Conservation (phyloP, 2,113 vertebrate species). For the Amblyopsis rosae region DNA sequence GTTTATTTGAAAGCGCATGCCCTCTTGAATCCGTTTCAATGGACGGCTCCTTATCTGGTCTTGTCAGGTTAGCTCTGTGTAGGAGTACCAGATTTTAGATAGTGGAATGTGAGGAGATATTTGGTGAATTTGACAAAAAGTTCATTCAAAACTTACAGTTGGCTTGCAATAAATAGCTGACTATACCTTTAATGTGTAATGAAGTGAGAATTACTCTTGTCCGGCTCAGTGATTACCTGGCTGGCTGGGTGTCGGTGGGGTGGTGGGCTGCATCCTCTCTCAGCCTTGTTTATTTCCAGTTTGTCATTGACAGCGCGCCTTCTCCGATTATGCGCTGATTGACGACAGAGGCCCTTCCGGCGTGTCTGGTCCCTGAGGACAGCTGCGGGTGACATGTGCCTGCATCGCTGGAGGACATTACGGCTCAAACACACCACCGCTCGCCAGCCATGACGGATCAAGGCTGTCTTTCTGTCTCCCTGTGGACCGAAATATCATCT, state of each 20-base stretch:
- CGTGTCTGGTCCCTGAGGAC: conserved; percentile 33
- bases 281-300: conserved; percentile 55
- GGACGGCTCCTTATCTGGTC: too few species aligned
- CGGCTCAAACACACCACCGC: conserved; percentile 17
- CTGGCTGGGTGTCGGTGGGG: conserved; percentile 11
- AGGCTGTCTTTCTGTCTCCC: conserved; percentile 10
- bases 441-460: conserved; percentile 16
- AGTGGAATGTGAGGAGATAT: too few species aligned
- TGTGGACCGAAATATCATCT: conserved; percentile 7
- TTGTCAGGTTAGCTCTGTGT: too few species aligned
- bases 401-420: conserved; percentile 57
- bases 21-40: too few species aligned
- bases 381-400: conserved; percentile 31
- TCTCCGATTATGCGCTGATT: conserved; percentile 59
- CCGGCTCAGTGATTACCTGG: not conserved
- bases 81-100: too few species aligned
- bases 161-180: too few species aligned
- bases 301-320: conserved; percentile 54
- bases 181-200: too few species aligned
- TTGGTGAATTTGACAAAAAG: too few species aligned
- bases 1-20: too few species aligned
- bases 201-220: conserved; percentile 29
- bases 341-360: conserved; percentile 42
- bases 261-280: conserved; percentile 25
- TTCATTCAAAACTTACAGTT: too few species aligned